Evolutionary conservation across 2,888 invertebrate genomes (phyloP).

Genomic region (Melanotus villosus): DNA sequence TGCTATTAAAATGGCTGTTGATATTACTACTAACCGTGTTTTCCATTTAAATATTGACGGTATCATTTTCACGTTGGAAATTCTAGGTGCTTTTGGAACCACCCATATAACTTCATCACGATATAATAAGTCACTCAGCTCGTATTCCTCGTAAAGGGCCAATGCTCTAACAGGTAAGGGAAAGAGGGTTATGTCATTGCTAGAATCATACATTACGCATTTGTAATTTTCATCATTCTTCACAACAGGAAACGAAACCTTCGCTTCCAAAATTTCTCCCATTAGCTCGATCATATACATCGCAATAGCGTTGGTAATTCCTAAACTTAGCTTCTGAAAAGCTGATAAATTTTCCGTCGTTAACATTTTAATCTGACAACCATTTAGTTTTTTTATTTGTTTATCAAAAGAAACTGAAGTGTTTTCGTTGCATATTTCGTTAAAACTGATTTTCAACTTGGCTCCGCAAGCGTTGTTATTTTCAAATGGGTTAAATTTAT

Average conservation of each 20-base stretch:
- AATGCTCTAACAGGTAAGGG: background rate
- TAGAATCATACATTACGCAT: background rate
- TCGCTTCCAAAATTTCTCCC: background rate
- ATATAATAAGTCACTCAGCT: constrained; percentile 13
- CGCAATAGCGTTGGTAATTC: too few species aligned
- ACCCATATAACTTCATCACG: constrained; percentile 13
- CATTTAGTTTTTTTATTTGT: background rate
- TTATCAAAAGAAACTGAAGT: background rate
- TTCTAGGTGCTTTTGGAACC: constrained; percentile 14
- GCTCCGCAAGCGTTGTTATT: too few species aligned
- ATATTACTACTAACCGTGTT: background rate
- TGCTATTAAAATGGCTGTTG: background rate
- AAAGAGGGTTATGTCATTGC: background rate
- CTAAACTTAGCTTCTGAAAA: too few species aligned
- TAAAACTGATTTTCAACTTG: background rate
- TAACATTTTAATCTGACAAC: background rate
- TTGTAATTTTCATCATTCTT: background rate
- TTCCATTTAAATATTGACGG: background rate
- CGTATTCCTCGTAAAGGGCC: constrained; percentile 2
- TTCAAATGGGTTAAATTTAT: background rate
- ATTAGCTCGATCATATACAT: background rate
- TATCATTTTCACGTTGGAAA: constrained; percentile 3
- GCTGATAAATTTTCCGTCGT: background rate
- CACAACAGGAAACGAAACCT: background rate
- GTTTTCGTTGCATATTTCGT: background rate